phyloP scores from a whole-genome alignment of 2,888 invertebrate species.

The Cantharis rufa region DNA sequence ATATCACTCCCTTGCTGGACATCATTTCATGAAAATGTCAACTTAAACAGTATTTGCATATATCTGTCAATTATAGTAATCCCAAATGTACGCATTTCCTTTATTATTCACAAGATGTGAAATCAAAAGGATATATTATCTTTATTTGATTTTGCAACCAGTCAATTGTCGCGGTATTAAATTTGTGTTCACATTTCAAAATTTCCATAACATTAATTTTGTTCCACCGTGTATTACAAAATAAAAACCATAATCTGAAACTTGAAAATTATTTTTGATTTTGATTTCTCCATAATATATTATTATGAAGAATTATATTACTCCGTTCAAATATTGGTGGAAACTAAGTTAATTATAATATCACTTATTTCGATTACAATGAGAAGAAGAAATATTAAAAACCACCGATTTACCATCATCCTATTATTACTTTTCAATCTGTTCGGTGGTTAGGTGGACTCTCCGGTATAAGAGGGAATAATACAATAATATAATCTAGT shows the following conservation, averaged over 20 bases:
- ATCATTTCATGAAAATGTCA: neutral
- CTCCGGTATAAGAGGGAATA: no score
- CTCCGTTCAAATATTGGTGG: no score
- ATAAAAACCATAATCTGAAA: neutral
- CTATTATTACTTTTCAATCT: no score
- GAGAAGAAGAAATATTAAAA: no score
- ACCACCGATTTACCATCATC: no score
- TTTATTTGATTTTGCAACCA: neutral
- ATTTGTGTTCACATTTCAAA: neutral
- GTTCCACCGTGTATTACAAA: neutral
- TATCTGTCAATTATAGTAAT: constrained; percentile 1
- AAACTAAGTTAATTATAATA: no score
- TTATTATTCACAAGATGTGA: neutral
- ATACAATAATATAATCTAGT: no score
- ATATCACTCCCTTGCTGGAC: neutral
- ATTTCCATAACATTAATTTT: neutral
- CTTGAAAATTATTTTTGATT: no score
- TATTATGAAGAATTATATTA: no score
- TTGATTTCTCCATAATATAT: no score
- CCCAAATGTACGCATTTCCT: neutral
- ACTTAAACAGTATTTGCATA: constrained; percentile 3
- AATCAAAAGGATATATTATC: neutral
- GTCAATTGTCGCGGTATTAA: neutral
- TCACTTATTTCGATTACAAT: no score
- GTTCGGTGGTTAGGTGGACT: no score